Base-by-base conservation (phyloP, 2,113 vertebrate species). In the Zapornia atra region DNA sequence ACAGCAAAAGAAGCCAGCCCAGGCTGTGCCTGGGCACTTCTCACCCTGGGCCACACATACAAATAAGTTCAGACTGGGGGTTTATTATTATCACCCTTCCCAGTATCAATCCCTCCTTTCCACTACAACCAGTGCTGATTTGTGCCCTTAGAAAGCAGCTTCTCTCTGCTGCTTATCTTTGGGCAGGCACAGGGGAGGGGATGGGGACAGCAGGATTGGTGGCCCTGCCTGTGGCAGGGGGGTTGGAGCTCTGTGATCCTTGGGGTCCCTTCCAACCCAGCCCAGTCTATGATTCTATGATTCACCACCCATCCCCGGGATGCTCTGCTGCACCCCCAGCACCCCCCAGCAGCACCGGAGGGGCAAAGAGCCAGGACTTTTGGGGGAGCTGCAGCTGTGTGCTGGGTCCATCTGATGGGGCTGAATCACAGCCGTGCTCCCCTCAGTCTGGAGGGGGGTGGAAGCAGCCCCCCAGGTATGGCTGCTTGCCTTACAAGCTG, bases 81-180 rank as follows among this genome's bases (percentile, higher is more conserved):
- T 91, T 90, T 85, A 85, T 96, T 90, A 85, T 84, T 90, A 90
- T 94, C 86, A 95, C 38, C 51, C 59, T 92, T 53, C 70, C 78
- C 90, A 94, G 93, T 97, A 93, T 65, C 92, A 94, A 71, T 97
- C 84, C 94, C 73, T 86, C 78, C 46, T 56, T 97, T 92, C 92
- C 92, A 65, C 96, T 94, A 92, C 65, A 94, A 94, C 97, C 96
- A 98, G 95, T 94, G 96, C 95, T 97, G 97, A 96, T 94, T 81
- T 90, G 89, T 87, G 91, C 86, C n/a, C 61, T 90, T 94, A 95
- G 92, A 93, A 97, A 96, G 96, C 1, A 1, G 60, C 69, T 85
- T 77, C 61, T 88, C 80, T 96, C 96, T 96, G 68, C 84, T 57
- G 59, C 82, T 92, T 89, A 77, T 95, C 95, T 86, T 51, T 38